phyloP scores from a whole-genome alignment of 1,140 invertebrate genomes.

The Trissolcus basalis region DNA sequence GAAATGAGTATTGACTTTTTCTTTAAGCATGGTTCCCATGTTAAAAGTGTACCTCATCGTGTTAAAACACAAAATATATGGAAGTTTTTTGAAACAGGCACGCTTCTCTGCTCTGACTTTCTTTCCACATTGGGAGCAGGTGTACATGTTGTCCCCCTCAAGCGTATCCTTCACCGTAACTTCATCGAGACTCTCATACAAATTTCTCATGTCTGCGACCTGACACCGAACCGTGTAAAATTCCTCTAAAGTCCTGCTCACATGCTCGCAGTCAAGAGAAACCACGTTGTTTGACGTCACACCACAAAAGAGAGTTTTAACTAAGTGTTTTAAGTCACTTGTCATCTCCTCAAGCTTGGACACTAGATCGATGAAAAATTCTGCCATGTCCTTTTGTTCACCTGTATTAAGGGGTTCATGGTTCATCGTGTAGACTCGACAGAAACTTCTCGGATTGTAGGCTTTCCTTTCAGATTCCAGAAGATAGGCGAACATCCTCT shows the following conservation, averaged over 20 bases:
- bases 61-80: constrained; percentile 95
- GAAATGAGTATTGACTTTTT: constrained; percentile 98
- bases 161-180: constrained; percentile 97
- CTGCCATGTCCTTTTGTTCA: constrained; percentile 98
- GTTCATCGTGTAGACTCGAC: constrained; percentile 98
- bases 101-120: constrained; percentile 96
- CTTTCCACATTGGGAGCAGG: constrained; percentile 94
- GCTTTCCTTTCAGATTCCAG: constrained; percentile 95
- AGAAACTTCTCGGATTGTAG: constrained; percentile 95
- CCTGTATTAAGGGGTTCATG: constrained; percentile 96
- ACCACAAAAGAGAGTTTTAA: constrained; percentile 94
- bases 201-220: constrained; percentile 96
- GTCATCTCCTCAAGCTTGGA: constrained; percentile 98
- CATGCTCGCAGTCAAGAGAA: constrained; percentile 94
- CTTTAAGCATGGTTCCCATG: constrained; percentile 97
- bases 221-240: constrained; percentile 97
- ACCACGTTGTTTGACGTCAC: constrained; percentile 96
- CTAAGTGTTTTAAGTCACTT: constrained; percentile 89
- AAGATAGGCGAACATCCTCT: constrained; percentile 96
- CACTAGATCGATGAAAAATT: constrained; percentile 97
- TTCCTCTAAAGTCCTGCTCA: constrained; percentile 94
- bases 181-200: constrained; percentile 96
- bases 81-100: constrained; percentile 95
- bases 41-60: constrained; percentile 99
- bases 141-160: constrained; percentile 98